A percentile compares a stretch with the other conserved stretches of the same genome.
phyloP scores from a whole-genome alignment of 2,113 vertebrate genomes.

The Sus scrofa region DNA sequence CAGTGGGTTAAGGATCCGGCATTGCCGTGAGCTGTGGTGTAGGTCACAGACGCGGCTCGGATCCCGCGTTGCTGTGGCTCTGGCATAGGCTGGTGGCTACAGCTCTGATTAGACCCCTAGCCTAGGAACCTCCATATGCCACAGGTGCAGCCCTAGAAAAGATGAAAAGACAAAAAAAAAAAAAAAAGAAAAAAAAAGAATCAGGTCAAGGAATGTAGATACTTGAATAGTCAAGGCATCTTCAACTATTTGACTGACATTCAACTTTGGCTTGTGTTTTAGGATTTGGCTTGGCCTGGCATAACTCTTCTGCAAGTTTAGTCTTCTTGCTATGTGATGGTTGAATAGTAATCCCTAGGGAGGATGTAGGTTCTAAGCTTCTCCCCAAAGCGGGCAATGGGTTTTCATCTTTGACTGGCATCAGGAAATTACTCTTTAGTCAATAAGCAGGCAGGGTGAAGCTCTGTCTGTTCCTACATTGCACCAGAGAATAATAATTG shows the following conservation, averaged over 20 bases:
- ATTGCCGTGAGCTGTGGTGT: no score
- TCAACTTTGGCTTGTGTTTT: not conserved
- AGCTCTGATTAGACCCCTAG: no score
- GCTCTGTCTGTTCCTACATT: not conserved
- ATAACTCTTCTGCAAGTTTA: not conserved
- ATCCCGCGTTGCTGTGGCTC: no score
- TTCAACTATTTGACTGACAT: not conserved
- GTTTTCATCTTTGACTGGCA: slow-evolving; percentile 1
- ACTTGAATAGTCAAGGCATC: not conserved
- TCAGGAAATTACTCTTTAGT: slow-evolving; percentile 18
- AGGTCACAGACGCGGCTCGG: no score
- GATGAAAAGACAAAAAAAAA: no score
- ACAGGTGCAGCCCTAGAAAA: no score
- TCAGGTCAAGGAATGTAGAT: not conserved
- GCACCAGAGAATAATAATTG: not conserved
- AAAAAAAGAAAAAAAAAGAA: no score
- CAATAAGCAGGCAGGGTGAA: not conserved
- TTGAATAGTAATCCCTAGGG: not conserved
- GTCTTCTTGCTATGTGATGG: not conserved
- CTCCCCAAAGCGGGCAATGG: not conserved
- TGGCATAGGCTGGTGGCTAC: no score
- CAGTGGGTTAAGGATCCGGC: no score
- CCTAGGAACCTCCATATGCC: no score
- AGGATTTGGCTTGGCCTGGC: not conserved
- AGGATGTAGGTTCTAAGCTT: not conserved